Conservation (phyloP, 1,140 invertebrate species). For the Delia radicum region DNA sequence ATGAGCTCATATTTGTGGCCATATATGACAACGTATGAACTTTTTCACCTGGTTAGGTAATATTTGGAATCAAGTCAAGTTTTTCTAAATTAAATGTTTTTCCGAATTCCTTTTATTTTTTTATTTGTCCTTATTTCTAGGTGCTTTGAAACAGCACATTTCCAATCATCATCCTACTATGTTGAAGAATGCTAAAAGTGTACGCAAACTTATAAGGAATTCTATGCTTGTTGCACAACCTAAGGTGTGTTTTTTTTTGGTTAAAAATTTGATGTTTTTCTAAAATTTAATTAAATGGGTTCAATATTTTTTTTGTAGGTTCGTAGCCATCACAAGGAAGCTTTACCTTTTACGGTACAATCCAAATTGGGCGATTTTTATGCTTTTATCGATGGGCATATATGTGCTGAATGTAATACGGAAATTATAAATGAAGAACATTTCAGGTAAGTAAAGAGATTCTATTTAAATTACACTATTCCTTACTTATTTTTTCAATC, state of each 20-base stretch:
- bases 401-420: conserved; percentile 49
- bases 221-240: conserved; percentile 46
- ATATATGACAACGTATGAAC: too few relatives aligned
- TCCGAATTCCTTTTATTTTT: background rate
- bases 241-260: conserved; percentile 32
- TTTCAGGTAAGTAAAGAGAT: conserved; percentile 41
- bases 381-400: conserved; percentile 44
- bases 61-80: background rate
- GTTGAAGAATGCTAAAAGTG: conserved; percentile 41
- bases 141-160: conserved; percentile 61
- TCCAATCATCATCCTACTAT: conserved; percentile 57
- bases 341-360: conserved; percentile 39
- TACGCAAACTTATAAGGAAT: conserved; percentile 44
- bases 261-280: background rate
- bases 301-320: conserved; percentile 25
- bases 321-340: conserved; percentile 49
- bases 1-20: too few relatives aligned
- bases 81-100: background rate
- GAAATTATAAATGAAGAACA: conserved; percentile 47
- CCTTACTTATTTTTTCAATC: background rate
- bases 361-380: conserved; percentile 45
- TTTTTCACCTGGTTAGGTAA: too few relatives aligned
- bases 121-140: conserved; percentile 47
- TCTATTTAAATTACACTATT: background rate
- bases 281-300: background rate